Base-by-base conservation (phyloP, 2,113 vertebrate species). In the Fulmarus glacialis region DNA sequence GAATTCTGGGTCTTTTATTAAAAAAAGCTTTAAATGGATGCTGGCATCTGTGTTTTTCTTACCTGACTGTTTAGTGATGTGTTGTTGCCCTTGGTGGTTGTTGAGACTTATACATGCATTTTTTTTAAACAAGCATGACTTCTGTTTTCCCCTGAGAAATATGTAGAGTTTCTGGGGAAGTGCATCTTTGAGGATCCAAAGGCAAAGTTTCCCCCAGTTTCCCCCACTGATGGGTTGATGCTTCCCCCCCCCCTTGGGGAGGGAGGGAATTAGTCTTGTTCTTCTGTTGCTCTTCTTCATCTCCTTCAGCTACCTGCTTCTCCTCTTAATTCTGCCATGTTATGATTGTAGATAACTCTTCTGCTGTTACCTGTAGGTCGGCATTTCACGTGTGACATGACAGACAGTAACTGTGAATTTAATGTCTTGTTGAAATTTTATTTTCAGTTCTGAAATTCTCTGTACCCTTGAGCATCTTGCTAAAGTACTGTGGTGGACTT, bases 331-430 rank as follows among this genome's bases (percentile, higher is more conserved):
- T 14, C 43, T 72, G n/a, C 0, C 9, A 0, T 1, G 1, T 30
- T 62, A 6, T 3, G 24, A 32, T 29, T 55, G 43, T 11, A 29
- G 52, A 1, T 23, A 21, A 20, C 36, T 52, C 2, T 24, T 21
- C 8, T 10, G 38, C 66, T 47, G 8, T 7, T 78, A 19, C 11
- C 52, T 1, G 0, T 1, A 6, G 55, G 40, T 42, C 1, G 2
- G 4, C 4, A 1, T 59, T 68, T 67, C 1, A 0, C 0, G 1
- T 8, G 21, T 73, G 83, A 68, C 4, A 0, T n/a, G 11, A 2
- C 47, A 27, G 26, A 32, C 19, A 60, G 18, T 26, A 38, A 24
- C 47, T 32, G 23, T n/a, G 85, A n/a, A 19, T 15, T 50, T 29
- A 11, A 30, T 5, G 4, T 29, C 38, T 15, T 7, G 8, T 4